Evolutionary conservation across 2,888 invertebrate genomes (phyloP).

Genomic region (Asteroscopus sphinx): DNA sequence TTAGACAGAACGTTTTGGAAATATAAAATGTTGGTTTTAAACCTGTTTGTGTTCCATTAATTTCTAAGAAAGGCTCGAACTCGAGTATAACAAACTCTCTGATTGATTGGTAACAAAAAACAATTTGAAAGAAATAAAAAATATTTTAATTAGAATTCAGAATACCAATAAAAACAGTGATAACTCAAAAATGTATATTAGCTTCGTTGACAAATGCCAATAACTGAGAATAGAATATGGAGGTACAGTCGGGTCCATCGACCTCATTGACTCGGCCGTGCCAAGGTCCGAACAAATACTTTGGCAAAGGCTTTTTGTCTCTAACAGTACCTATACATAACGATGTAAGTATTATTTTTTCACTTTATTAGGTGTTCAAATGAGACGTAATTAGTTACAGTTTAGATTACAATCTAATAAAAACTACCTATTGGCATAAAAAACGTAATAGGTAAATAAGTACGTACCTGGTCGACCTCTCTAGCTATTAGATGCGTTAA

Average conservation of each 20-base stretch:
- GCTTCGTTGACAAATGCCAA: constrained; percentile 32
- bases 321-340: constrained; percentile 51
- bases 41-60: constrained; percentile 33
- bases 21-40: constrained; percentile 10
- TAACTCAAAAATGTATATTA: constrained; percentile 21
- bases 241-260: constrained; percentile 60
- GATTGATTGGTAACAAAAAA: constrained; percentile 18
- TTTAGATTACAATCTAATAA: constrained; percentile 24
- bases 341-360: constrained; percentile 33
- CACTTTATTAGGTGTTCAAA: constrained; percentile 22
- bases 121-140: constrained; percentile 8
- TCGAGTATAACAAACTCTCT: constrained; percentile 3
- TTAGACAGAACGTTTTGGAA: constrained; percentile 12
- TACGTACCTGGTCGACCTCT: too few relatives aligned
- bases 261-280: constrained; percentile 72
- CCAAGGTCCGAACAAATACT: constrained; percentile 67
- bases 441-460: background rate
- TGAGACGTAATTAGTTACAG: constrained; percentile 23
- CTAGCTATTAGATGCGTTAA: too few relatives aligned
- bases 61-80: constrained; percentile 3
- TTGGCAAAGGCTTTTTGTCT: constrained; percentile 55
- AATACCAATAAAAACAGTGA: constrained; percentile 9
- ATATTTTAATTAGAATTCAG: background rate
- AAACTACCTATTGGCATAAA: constrained; percentile 6
- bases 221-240: constrained; percentile 23